Conservation (phyloP, 1,140 invertebrate genomes). For the Sycophila sp. region DNA sequence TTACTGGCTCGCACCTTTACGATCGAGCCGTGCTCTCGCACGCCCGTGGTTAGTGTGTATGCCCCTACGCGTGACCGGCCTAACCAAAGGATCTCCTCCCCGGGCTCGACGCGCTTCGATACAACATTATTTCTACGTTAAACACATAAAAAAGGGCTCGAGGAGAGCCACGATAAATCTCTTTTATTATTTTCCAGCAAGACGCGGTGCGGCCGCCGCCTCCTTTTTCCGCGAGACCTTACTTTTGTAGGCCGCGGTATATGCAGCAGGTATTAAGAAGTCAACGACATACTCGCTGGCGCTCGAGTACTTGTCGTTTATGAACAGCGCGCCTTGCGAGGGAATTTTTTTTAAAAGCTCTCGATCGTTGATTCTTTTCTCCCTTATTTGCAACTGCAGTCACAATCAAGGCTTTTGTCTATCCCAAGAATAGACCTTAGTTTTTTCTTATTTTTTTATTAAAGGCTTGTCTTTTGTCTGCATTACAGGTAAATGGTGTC, state of each 20-base stretch:
- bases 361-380: too few relatives aligned
- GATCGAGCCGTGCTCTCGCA: slow-evolving; percentile 51
- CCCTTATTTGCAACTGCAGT: too few relatives aligned
- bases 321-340: too few relatives aligned
- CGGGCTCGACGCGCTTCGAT: slow-evolving; percentile 6
- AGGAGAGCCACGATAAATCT: slow-evolving; percentile 22
- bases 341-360: too few relatives aligned
- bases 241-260: not conserved
- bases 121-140: slow-evolving; percentile 37
- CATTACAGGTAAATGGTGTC: slow-evolving; percentile 86
- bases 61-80: slow-evolving; percentile 26
- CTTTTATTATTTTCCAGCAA: slow-evolving; percentile 27
- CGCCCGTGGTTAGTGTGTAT: slow-evolving; percentile 23
- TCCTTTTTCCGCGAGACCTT: not conserved
- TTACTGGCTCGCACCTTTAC: slow-evolving; percentile 54
- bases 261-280: not conserved
- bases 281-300: too few relatives aligned
- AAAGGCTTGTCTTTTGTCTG: slow-evolving; percentile 28
- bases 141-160: slow-evolving; percentile 16
- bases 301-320: too few relatives aligned
- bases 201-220: not conserved
- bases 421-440: too few relatives aligned
- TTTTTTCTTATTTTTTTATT: too few relatives aligned
- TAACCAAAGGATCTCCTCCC: slow-evolving; percentile 21
- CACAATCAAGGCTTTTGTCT: too few relatives aligned